A percentile compares a stretch with the other conserved stretches of the same genome.
phyloP scores from a whole-genome alignment of 2,797 vertebrate species.

The Bufotes viridis region DNA sequence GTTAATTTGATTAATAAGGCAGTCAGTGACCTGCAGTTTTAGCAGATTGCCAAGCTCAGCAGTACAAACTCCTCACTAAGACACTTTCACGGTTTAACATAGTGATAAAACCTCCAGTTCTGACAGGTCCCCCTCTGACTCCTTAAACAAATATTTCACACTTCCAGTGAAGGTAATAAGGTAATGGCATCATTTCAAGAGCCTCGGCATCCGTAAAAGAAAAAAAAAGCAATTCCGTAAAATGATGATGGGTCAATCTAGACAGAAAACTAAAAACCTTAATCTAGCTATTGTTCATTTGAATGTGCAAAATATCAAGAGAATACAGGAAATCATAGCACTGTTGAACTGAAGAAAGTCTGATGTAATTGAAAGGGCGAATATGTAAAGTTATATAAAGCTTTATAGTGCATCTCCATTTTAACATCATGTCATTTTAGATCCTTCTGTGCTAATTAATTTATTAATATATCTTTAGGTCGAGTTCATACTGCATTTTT shows the following conservation, averaged over 20 bases:
- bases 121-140: conserved; percentile 38
- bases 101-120: conserved; percentile 16
- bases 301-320: not conserved
- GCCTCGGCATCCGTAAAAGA: not conserved
- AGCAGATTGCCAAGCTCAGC: conserved; percentile 42
- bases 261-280: not conserved
- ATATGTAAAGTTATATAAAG: not conserved
- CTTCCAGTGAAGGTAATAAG: conserved; percentile 34
- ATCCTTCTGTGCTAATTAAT: not conserved
- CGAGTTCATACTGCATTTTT: too few species aligned
- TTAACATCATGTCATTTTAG: not conserved
- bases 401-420: not conserved
- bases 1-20: conserved; percentile 38
- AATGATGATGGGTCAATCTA: conserved; percentile 28
- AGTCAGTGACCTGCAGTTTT: conserved; percentile 28
- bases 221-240: not conserved
- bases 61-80: conserved; percentile 25
- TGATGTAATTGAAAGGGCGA: not conserved
- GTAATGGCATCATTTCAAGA: conserved; percentile 33
- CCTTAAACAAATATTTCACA: conserved; percentile 44
- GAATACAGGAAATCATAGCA: not conserved
- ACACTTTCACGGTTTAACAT: conserved; percentile 11
- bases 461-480: not conserved
- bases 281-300: not conserved
- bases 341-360: not conserved